Evolutionary conservation across 2,888 invertebrate species (phyloP), one percentile per base, ranked within the genome.

Genomic region (Drosophila barbarae): DNA sequence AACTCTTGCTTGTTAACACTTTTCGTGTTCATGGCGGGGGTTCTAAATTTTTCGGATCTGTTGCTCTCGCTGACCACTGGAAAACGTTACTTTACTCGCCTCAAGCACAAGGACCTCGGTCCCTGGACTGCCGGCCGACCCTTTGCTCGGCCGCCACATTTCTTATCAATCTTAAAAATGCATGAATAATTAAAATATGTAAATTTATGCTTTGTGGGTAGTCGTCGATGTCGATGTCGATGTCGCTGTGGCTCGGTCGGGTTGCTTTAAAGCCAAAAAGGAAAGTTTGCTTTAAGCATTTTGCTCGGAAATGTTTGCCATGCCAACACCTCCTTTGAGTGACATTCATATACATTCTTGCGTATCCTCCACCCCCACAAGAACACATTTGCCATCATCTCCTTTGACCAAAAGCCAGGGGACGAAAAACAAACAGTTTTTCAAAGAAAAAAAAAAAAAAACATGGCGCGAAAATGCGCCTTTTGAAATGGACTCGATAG

Each of bases 121-220:
- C 38, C 38, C 54, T 38, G 38, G 30, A 53, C 56, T 30, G 38
- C 28, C 21, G 35, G 5, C 23, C 23, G 23, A 35, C 44, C 42
- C 39, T 9, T 23, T 15, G 36, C 30, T 13, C 13, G 54, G 55
- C 51, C 69, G 41, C 36, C 52, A 52, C 64, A 55, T 36, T 71
- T 82, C 83, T 79, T 79, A 84, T 79, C 85, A 84, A 79, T 84
- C 83, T 84, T 82, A 84, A 79, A 84, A 79, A 79, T 82, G 84
- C 83, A 79, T 79, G 79, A 79, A 79, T 79, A 79, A 79, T 79
- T 79, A 79, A 79, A 82, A 79, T 79, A 79, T 79, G 79, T 54
- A 79, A 79, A 79, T 84, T 82, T 82, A 70, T 65, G 65, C 42
- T 72, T 71, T 82, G 77, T 73, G 85, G 69, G 70, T 63, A 78